Base-by-base conservation (phyloP, 2,888 invertebrate genomes). In the Carabus problematicus region DNA sequence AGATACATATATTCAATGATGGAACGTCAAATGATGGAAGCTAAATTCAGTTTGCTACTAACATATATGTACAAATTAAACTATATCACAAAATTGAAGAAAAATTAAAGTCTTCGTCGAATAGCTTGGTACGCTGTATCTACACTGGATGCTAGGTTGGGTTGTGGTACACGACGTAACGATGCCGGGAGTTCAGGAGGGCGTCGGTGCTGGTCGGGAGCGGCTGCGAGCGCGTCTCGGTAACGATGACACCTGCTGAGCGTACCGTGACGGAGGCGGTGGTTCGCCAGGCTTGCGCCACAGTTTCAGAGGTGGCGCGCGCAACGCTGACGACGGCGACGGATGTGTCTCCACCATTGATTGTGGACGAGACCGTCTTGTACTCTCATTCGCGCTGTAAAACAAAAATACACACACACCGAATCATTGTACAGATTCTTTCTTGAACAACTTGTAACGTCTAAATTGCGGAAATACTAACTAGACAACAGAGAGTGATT, bases 351-450 rank as follows among this genome's bases (percentile, higher is more conserved):
- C 75, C 69, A 71, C 59, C 72, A 74, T 72, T 16, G 73, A 72
- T 39, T 76, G 74, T 43, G 76, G 75, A 71, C 77, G 77, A 60
- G 76, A 76, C 73, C 75, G 77, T 70, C 75, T 73, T 42, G 73
- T 66, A 59, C 71, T 72, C 76, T 81, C 79, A 80, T 73, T 81
- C 80, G 74, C 79, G 80, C 81, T 81, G 77, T n/a, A 76, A 74
- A 56, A 52, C 67, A 70, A 71, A 70, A 19, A 56, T 8, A 40
- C 12, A 59, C 12, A 9, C 18, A 42, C 40, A 42, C 18, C 8
- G 1, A 47, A 14, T 47, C 1, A 47, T 47, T 7, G 47, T 1
- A 47, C 47, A 8, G 7, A 47, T 8, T n/a, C n/a, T n/a, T n/a
- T n/a, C n/a, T n/a, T n/a, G n/a, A n/a, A n/a, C n/a, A n/a, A n/a